These are phyloP conservation scores for Diadophis punctatus DNA, from an alignment of 2,113 vertebrate genomes.

Conservation along the genomic window DNA sequence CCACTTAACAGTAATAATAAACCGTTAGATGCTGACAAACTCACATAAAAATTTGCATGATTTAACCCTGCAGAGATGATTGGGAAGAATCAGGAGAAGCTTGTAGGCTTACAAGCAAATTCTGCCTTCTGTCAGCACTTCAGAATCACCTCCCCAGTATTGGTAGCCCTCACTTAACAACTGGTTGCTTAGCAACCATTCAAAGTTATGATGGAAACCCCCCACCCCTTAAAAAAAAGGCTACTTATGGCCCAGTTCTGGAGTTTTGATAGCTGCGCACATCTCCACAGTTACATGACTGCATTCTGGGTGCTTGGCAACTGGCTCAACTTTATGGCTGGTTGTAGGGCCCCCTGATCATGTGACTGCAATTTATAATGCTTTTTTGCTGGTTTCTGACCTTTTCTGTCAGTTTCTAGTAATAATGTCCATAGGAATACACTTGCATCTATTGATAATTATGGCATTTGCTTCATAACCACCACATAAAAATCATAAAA, in stretches of 20 bases:
- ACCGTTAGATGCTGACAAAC: neutral
- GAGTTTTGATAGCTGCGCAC: neutral
- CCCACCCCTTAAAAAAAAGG: too few species aligned
- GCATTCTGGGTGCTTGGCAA: neutral
- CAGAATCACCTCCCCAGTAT: neutral
- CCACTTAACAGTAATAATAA: neutral
- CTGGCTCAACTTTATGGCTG: neutral
- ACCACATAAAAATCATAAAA: too few species aligned
- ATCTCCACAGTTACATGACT: neutral
- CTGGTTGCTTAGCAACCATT: neutral
- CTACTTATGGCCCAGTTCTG: neutral
- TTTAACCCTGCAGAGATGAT: neutral
- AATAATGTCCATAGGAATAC: neutral
- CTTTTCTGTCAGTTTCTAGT: neutral
- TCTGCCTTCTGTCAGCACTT: neutral
- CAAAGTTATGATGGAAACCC: neutral
- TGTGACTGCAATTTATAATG: neutral
- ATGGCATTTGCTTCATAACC: neutral
- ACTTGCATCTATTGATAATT: neutral
- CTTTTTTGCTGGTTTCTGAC: neutral
- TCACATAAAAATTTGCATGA: neutral
- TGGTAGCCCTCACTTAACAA: neutral
- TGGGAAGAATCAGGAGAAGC: neutral
- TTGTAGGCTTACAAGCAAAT: neutral
- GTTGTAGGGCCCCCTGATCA: neutral